Conservation (phyloP, 2,888 invertebrate genomes). For the Neria commutata region DNA sequence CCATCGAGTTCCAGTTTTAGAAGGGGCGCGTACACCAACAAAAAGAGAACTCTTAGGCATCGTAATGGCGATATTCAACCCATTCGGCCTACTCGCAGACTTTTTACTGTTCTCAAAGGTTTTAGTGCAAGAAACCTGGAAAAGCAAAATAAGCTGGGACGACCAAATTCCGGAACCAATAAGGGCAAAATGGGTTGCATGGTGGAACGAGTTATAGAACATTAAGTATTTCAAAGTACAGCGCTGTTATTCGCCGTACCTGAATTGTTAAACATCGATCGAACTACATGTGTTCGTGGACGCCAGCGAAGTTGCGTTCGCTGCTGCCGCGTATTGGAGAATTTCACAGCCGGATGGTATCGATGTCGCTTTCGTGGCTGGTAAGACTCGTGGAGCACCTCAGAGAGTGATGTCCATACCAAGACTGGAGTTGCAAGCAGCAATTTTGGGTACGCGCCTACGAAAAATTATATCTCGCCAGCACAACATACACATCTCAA, state of each 20-base stretch:
- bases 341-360: neutral
- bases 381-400: constrained; percentile 17
- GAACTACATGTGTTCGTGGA: constrained; percentile 21
- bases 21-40: constrained; percentile 7
- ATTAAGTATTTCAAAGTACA: constrained; percentile 3
- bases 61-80: constrained; percentile 14
- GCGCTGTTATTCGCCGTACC: constrained; percentile 10
- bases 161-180: constrained; percentile 13
- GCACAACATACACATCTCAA: constrained; percentile 11
- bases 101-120: constrained; percentile 27
- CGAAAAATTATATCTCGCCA: constrained; percentile 14
- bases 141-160: constrained; percentile 13
- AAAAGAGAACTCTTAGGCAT: constrained; percentile 23
- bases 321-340: constrained; percentile 13
- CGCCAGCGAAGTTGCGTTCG: constrained; percentile 21
- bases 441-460: constrained; percentile 21
- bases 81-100: constrained; percentile 34
- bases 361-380: constrained; percentile 12
- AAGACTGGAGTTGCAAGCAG: constrained; percentile 19
- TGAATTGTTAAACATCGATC: neutral
- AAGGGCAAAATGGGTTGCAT: constrained; percentile 13
- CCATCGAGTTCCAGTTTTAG: constrained; percentile 3
- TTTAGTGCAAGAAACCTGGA: constrained; percentile 23
- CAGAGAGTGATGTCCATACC: constrained; percentile 17
- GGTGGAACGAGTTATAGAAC: constrained; percentile 20